Evolutionary conservation across 2,797 vertebrate genomes (phyloP), one percentile per base, ranked within the genome.

Genomic region (Mus spretus): DNA sequence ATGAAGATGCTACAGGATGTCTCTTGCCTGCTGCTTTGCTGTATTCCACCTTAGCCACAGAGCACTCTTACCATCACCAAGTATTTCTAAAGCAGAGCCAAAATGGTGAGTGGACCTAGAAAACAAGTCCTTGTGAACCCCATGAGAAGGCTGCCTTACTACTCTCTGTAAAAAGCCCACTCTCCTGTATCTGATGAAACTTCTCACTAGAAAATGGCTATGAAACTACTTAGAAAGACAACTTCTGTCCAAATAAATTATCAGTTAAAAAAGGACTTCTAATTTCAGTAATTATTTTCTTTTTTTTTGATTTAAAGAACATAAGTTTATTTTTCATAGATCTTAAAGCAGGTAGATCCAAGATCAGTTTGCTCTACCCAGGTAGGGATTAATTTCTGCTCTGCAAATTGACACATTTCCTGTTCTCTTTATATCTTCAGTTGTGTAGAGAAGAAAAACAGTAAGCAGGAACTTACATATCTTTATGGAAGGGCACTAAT

Each of bases 261-360:
- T 74, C 88, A 81, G 84, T 19, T 65, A 82, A 61, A 53, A 17
- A 88, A 81, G 34, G 13, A 34, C 55, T 93, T 91, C 50, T 93
- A 78, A 67, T 83, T 40, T 95, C 91, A 84, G 47, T 22, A 84
- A 78, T 82, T 63, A 95, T 59, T 44, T 20, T 94, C 31, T 84
- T n/a, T n/a, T n/a, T n/a, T n/a, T n/a, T n/a, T 31, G 40, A 11
- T 6, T 72, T 79, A 40, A 89, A 40, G 19, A 83, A 28, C 5
- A 44, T 11, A 80, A 31, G 9, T 10, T 34, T n/a, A 53, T n/a
- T 95, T 59, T 24, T 90, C 19, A 28, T 67, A 47, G 20, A 28
- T 53, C 15, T 74, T 12, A 53, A 57, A 28, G 0, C n/a, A 28
- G 22, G 13, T 47, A 74, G 72, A 57, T 90, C 57, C 19, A 80